phyloP scores from a whole-genome alignment of 2,888 invertebrate genomes.

The Didymodactylos carnosus region DNA sequence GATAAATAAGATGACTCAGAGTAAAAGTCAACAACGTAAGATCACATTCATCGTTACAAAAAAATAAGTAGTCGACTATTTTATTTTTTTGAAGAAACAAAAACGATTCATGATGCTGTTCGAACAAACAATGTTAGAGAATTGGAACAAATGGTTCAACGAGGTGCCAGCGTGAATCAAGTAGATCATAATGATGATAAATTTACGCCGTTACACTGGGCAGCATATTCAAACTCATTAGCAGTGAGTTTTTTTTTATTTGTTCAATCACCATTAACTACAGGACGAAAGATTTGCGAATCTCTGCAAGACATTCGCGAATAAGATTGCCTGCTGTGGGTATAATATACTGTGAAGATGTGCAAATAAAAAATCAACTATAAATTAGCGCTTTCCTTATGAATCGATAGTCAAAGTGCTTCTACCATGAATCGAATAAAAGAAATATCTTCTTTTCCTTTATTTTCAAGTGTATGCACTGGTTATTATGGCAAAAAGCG shows the following conservation, averaged over 20 bases:
- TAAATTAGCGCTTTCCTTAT: no score
- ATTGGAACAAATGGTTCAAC: slow-evolving; percentile 30
- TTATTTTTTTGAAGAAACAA: neutral
- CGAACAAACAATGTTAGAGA: slow-evolving; percentile 25
- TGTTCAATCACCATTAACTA: neutral
- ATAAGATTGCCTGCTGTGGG: no score
- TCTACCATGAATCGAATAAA: neutral
- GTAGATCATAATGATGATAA: slow-evolving; percentile 25
- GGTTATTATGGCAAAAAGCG: slow-evolving; percentile 35
- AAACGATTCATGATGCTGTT: slow-evolving; percentile 21
- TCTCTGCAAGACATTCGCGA: neutral
- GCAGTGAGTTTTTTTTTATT: neutral
- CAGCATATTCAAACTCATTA: slow-evolving; percentile 22
- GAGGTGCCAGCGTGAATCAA: slow-evolving; percentile 34
- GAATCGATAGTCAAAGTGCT: no score
- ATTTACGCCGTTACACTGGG: slow-evolving; percentile 33
- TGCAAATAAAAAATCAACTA: no score
- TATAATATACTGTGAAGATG: no score
- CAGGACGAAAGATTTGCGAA: neutral
- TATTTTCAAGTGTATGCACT: slow-evolving; percentile 28
- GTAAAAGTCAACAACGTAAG: neutral
- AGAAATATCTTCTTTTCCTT: neutral
- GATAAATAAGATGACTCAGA: neutral
- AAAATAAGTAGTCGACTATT: no score
- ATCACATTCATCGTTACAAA: no score